phyloP scores from a whole-genome alignment of 2,113 vertebrate species.

The Agelaius phoeniceus region DNA sequence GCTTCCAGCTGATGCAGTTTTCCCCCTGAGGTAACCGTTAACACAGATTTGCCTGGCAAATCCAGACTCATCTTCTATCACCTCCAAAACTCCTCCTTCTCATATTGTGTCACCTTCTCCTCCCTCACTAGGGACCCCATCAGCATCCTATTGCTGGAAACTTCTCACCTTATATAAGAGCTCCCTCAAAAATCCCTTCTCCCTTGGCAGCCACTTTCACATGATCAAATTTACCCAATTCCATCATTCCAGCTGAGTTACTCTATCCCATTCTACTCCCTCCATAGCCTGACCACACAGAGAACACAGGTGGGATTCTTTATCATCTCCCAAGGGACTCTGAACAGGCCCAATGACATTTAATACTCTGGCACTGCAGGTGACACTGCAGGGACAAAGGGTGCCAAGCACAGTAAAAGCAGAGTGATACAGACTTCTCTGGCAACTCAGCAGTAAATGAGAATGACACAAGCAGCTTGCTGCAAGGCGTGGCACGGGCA shows the following conservation, averaged over 20 bases:
- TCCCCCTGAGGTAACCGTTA: neutral
- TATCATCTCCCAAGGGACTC: neutral
- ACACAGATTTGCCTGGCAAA: neutral
- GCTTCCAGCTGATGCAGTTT: neutral
- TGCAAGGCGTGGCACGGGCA: neutral
- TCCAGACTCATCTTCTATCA: neutral
- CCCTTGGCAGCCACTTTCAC: neutral
- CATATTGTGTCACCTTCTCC: neutral
- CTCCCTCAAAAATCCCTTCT: neutral
- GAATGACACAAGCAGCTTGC: neutral
- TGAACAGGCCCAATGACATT: neutral
- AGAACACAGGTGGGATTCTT: neutral
- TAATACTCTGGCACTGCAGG: neutral
- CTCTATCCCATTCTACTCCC: neutral
- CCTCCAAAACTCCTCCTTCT: neutral
- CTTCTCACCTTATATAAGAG: neutral
- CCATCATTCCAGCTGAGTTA: neutral
- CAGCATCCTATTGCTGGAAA: neutral
- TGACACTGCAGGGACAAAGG: neutral
- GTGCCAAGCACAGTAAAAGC: neutral
- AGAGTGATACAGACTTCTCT: neutral
- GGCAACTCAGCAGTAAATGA: neutral
- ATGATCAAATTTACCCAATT: fast-evolving
- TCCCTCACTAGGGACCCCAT: neutral
- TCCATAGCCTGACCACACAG: neutral